Percentiles rank a stretch among this genome's conserved stretches.
Conservation (phyloP, 2,113 vertebrate species). For the Oncorhynchus clarkii region DNA sequence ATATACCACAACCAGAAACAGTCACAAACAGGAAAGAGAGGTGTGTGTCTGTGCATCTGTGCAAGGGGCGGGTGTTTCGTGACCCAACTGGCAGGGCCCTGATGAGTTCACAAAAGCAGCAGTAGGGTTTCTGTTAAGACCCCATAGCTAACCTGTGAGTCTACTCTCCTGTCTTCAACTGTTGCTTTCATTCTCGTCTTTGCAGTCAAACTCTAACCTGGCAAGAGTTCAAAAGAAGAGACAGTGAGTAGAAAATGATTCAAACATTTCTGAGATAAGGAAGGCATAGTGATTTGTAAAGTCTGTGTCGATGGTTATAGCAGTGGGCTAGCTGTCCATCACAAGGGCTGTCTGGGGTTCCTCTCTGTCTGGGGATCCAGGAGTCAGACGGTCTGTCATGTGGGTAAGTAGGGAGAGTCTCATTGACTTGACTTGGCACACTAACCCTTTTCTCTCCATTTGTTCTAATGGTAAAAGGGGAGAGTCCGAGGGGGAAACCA, state of each 20-base stretch:
- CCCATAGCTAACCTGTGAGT: conserved; percentile 17
- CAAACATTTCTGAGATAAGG: too few relatives aligned
- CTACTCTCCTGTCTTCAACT: conserved; percentile 10
- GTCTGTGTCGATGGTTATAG: background rate
- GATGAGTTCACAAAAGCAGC: conserved; percentile 59
- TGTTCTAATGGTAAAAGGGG: conserved; percentile 11
- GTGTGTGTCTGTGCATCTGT: conserved; percentile 37
- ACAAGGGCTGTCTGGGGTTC: too few relatives aligned
- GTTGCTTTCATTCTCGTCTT: background rate
- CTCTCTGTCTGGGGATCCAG: conserved; percentile 16
- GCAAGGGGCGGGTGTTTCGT: background rate
- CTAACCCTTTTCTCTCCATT: conserved; percentile 9
- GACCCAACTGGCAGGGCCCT: conserved; percentile 52
- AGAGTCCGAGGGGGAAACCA: conserved; percentile 11
- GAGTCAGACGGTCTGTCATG: conserved; percentile 42
- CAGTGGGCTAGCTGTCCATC: too few relatives aligned
- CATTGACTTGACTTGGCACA: conserved; percentile 18
- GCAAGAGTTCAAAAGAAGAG: too few relatives aligned
- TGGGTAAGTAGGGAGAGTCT: conserved; percentile 43
- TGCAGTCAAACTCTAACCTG: too few relatives aligned
- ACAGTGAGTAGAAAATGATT: too few relatives aligned
- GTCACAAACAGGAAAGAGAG: conserved; percentile 86
- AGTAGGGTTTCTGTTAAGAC: conserved; percentile 41
- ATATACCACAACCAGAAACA: conserved; percentile 68
- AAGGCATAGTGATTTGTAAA: too few relatives aligned